Evolutionary conservation across 1,140 invertebrate genomes (phyloP).

Genomic region (Heliconius melpomene): DNA sequence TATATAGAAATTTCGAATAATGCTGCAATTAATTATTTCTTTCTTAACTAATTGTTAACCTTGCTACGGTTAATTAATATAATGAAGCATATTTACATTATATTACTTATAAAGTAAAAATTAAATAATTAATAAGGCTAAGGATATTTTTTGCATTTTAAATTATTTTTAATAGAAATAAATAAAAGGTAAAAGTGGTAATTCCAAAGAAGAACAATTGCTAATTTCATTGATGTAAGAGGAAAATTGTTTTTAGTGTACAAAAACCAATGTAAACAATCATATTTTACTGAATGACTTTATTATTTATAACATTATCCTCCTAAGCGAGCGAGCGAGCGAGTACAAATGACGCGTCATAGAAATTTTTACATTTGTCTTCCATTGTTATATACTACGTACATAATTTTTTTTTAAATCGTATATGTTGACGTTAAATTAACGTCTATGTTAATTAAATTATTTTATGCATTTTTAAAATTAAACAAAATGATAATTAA

Average conservation of each 20-base stretch:
- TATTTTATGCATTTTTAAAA: background rate
- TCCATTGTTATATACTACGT: background rate
- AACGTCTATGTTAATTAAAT: background rate
- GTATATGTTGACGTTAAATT: background rate
- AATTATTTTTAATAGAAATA: background rate
- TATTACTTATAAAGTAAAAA: background rate
- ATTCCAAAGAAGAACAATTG: background rate
- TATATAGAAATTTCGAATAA: background rate
- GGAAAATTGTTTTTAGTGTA: background rate
- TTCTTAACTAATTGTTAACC: background rate
- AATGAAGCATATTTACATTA: background rate
- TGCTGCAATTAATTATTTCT: background rate
- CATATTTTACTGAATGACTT: conserved; percentile 15
- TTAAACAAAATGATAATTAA: background rate
- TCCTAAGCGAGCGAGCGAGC: background rate
- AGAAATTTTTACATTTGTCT: background rate
- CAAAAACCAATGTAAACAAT: background rate
- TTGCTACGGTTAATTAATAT: background rate
- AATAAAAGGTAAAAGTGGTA: conserved; percentile 5
- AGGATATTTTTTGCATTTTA: background rate
- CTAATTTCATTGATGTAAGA: background rate
- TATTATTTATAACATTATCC: conserved; percentile 22
- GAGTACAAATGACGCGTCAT: conserved; percentile 7
- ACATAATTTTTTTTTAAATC: background rate
- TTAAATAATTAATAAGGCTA: background rate